These are phyloP conservation scores for Heteromormyrus szaboi DNA, from an alignment of 2,797 vertebrate genomes.

Conservation along the genomic window DNA sequence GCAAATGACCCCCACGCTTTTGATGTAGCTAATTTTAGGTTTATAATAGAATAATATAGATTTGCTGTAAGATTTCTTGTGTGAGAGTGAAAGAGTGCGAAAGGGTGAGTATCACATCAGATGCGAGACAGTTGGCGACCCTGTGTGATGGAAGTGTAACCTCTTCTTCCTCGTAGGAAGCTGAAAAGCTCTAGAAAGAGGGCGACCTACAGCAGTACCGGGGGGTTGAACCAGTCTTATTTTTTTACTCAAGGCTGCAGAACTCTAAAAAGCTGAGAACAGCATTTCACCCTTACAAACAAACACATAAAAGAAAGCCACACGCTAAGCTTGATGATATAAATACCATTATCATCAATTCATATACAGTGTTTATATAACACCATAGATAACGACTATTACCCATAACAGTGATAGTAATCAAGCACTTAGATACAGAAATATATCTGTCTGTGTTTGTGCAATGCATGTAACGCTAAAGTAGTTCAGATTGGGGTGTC, in stretches of 20 bases:
- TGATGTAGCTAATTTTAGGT: not conserved
- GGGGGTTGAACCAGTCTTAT: not conserved
- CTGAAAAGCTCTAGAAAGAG: not conserved
- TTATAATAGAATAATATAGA: not conserved
- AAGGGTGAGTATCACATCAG: not conserved
- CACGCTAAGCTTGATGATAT: not conserved
- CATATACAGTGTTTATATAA: not conserved
- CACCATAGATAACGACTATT: not conserved
- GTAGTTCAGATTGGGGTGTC: not conserved
- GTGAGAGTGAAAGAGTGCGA: not conserved
- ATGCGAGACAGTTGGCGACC: not conserved
- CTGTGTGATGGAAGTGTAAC: not conserved
- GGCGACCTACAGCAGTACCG: not conserved
- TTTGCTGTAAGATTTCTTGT: not conserved
- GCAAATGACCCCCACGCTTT: not conserved
- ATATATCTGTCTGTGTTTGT: not conserved
- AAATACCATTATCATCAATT: not conserved
- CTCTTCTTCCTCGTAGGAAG: not conserved
- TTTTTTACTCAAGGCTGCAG: not conserved
- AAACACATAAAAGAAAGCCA: not conserved
- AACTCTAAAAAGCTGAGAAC: constrained; percentile 7
- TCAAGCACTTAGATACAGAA: not conserved
- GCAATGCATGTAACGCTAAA: not conserved
- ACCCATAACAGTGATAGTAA: not conserved
- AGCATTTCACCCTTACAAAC: constrained; percentile 13